These are phyloP conservation scores for Cryptoblepharus egeriae DNA, from an alignment of 2,797 vertebrate genomes.

Conservation along the genomic window DNA sequence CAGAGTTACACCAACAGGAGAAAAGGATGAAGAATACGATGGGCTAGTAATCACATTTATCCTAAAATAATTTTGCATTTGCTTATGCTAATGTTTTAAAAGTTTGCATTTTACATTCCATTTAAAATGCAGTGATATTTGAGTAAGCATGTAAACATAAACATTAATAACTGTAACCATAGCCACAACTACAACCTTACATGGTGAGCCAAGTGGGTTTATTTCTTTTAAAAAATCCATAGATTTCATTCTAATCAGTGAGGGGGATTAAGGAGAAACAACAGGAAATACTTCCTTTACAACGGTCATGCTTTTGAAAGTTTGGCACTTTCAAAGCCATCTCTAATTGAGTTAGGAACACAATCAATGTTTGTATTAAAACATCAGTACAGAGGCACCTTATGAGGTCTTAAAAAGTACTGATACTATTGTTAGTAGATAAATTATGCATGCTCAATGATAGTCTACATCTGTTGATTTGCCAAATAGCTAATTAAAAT, in stretches of 20 bases:
- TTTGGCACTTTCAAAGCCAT: conserved; percentile 37
- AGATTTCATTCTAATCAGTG: background rate
- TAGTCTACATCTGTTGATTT: conserved; percentile 71
- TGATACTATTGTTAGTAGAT: conserved; percentile 63
- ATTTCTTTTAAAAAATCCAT: background rate
- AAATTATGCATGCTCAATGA: conserved; percentile 66
- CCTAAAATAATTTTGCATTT: background rate
- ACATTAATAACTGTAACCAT: background rate
- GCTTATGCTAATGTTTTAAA: background rate
- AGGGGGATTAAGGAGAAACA: background rate
- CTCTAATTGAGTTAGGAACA: conserved; percentile 36
- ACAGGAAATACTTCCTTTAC: conserved; percentile 4
- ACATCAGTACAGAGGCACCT: conserved; percentile 43
- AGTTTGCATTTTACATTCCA: background rate
- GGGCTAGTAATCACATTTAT: background rate
- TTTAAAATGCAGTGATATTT: background rate
- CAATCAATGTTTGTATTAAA: conserved; percentile 51
- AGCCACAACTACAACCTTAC: background rate
- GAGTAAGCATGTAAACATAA: background rate
- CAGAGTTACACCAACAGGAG: too few relatives aligned
- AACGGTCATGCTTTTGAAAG: conserved; percentile 14
- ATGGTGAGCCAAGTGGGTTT: background rate
- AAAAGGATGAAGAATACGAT: too few relatives aligned
- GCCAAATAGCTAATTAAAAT: conserved; percentile 73
- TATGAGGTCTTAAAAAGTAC: conserved; percentile 57